These are phyloP conservation scores for Amblyteles armatorius DNA, from an alignment of 2,888 invertebrate genomes.

Conservation along the genomic window DNA sequence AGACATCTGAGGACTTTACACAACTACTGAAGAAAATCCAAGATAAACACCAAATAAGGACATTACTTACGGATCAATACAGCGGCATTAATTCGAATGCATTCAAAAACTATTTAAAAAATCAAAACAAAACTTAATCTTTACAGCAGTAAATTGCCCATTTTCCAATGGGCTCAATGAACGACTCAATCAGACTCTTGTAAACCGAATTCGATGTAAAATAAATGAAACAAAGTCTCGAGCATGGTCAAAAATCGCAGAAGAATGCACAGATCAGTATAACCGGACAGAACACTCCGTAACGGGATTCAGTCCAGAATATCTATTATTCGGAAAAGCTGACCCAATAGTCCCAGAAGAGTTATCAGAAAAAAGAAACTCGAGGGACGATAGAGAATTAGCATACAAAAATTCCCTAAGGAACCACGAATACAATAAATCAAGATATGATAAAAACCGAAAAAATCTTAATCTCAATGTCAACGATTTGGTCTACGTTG, in stretches of 20 bases:
- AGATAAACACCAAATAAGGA: conserved; percentile 65
- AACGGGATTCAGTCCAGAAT: conserved; percentile 69
- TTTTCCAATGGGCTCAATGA: conserved; percentile 71
- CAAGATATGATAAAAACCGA: conserved; percentile 65
- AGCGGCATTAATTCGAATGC: conserved; percentile 68
- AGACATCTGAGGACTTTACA: conserved; percentile 64
- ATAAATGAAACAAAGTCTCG: conserved; percentile 67
- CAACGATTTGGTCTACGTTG: conserved; percentile 69
- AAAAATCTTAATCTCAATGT: conserved; percentile 62
- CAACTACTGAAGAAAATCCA: conserved; percentile 57
- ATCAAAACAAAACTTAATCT: conserved; percentile 64
- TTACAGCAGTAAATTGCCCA: conserved; percentile 66
- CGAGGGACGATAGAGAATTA: conserved; percentile 62
- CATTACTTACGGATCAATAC: conserved; percentile 69
- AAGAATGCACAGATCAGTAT: conserved; percentile 70
- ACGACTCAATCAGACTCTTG: conserved; percentile 70
- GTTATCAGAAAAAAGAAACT: conserved; percentile 59
- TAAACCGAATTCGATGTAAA: conserved; percentile 71
- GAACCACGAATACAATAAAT: conserved; percentile 67
- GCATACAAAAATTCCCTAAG: conserved; percentile 65
- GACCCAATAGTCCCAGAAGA: conserved; percentile 64
- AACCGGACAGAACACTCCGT: conserved; percentile 70
- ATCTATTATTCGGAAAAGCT: conserved; percentile 67
- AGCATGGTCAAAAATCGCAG: conserved; percentile 70
- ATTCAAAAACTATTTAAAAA: conserved; percentile 67